A percentile compares a stretch with the other conserved stretches of the same genome.
Conservation (phyloP, 2,888 invertebrate species). For the Chymomyza procnemis region DNA sequence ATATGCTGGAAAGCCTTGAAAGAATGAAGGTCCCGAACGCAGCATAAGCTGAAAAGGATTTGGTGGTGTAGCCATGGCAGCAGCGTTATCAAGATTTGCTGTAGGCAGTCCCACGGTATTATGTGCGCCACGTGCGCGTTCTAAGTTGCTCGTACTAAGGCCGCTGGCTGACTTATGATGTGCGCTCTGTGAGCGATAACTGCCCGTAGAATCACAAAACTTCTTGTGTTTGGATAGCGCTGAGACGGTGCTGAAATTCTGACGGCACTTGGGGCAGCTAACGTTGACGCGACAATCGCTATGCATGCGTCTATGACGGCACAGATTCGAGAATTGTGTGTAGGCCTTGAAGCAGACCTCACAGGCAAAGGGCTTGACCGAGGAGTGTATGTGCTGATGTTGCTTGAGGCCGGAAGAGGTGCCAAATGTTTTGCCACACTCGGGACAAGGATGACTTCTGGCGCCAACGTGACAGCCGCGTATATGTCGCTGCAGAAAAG, state of each 20-base stretch:
- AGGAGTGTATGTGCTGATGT: slow-evolving; percentile 99
- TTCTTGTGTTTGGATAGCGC: slow-evolving; percentile 96
- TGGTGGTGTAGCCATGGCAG: slow-evolving; percentile 79
- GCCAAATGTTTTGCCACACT: slow-evolving; percentile 99
- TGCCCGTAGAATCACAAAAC: slow-evolving; percentile 91
- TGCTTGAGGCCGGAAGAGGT: slow-evolving; percentile 99
- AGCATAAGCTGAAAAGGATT: slow-evolving; percentile 85
- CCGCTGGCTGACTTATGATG: slow-evolving; percentile 76
- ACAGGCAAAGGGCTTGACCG: slow-evolving; percentile 98
- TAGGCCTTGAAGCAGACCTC: slow-evolving; percentile 98
- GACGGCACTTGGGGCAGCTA: slow-evolving; percentile 96
- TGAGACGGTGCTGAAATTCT: slow-evolving; percentile 94
- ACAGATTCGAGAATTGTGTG: slow-evolving; percentile 99
- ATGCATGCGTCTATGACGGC: slow-evolving; percentile 99
- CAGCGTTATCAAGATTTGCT: slow-evolving; percentile 58
- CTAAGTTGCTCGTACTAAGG: slow-evolving; percentile 8
- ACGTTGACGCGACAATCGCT: slow-evolving; percentile 95
- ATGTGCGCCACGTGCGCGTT: slow-evolving; percentile 23
- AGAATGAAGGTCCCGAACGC: slow-evolving; percentile 83
- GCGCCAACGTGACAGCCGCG: slow-evolving; percentile 97
- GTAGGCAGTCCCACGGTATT: slow-evolving; percentile 56
- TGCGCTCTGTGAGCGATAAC: slow-evolving; percentile 34
- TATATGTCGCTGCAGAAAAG: slow-evolving; percentile 97
- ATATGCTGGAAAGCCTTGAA: slow-evolving; percentile 82
- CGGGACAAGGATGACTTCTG: slow-evolving; percentile 96